Evolutionary conservation across 2,113 vertebrate species (phyloP).

Genomic region (Lasiurus borealis): DNA sequence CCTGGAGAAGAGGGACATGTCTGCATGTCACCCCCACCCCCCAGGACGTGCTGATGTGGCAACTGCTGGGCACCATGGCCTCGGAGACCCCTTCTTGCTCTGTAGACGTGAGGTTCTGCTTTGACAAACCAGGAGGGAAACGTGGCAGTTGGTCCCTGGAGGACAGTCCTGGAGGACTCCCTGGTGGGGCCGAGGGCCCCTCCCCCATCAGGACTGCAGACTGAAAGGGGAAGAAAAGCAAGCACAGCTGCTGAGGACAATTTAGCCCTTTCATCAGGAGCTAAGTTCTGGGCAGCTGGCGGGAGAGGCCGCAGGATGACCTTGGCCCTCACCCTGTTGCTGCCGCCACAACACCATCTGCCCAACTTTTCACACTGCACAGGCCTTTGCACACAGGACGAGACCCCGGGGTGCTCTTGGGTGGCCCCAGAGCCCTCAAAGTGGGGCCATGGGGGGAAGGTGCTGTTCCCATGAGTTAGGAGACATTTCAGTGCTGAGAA

Average conservation of each 20-base stretch:
- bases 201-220: background rate
- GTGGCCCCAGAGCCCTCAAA: background rate
- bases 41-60: background rate
- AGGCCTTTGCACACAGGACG: background rate
- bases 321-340: background rate
- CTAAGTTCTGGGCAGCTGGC: background rate
- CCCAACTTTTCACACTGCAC: background rate
- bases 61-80: background rate
- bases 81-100: background rate
- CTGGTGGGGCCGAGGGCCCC: background rate
- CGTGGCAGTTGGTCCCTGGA: background rate
- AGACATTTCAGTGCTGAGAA: background rate
- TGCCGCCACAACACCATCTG: background rate
- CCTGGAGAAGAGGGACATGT: background rate
- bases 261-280: background rate
- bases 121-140: background rate
- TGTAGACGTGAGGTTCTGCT: background rate
- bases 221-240: background rate
- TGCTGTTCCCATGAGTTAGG: background rate
- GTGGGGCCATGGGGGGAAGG: background rate
- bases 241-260: constrained; percentile 53
- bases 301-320: background rate
- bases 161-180: background rate
- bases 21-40: background rate
- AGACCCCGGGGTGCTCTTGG: background rate